phyloP scores from a whole-genome alignment of 1,140 invertebrate species.

The Geopemphigus sp. region DNA sequence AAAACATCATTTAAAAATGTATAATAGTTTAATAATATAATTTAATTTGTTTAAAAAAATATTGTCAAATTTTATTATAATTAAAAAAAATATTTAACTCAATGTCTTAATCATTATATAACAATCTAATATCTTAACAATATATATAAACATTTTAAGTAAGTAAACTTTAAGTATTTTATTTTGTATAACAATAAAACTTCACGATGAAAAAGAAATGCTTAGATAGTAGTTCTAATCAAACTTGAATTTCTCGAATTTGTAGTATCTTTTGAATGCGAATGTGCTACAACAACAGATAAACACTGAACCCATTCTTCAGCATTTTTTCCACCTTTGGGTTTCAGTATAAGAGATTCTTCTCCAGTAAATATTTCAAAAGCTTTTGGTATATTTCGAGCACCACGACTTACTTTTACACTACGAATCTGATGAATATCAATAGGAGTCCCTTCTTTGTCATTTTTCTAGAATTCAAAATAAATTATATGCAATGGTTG shows the following conservation, averaged over 20 bases:
- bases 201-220: neutral
- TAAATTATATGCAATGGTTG: neutral
- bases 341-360: constrained; percentile 86
- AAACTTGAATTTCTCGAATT: constrained; percentile 53
- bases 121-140: neutral
- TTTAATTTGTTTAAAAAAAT: neutral
- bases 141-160: neutral
- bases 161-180: neutral
- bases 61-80: neutral
- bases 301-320: constrained; percentile 92
- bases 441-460: constrained; percentile 61
- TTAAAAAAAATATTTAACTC: neutral
- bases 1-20: neutral
- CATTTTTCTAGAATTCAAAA: constrained; percentile 59
- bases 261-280: constrained; percentile 60
- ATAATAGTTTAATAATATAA: neutral
- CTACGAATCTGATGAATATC: constrained; percentile 89
- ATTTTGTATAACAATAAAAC: neutral
- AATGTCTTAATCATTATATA: neutral
- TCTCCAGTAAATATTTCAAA: constrained; percentile 95
- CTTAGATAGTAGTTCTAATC: constrained; percentile 52
- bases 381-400: constrained; percentile 86
- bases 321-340: constrained; percentile 89
- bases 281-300: constrained; percentile 82
- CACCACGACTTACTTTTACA: constrained; percentile 81